Evolutionary conservation across 2,888 invertebrate genomes (phyloP).

Genomic region (Ichneumon xanthorius): DNA sequence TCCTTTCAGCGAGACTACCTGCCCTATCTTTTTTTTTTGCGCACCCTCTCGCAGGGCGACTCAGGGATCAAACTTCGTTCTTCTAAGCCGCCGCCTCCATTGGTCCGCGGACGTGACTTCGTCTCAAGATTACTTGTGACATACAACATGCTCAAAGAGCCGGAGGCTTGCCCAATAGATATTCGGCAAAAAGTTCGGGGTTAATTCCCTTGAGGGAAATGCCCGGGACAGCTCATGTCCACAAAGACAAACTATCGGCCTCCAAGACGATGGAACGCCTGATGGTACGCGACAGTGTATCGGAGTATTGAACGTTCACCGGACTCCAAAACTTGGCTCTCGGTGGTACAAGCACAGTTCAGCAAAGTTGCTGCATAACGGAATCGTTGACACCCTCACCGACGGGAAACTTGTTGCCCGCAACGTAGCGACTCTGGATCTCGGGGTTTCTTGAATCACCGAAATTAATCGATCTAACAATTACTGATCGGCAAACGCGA

Average conservation of each 20-base stretch:
- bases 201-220: not conserved
- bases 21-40: not conserved
- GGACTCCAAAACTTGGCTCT: not conserved
- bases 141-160: slow-evolving; percentile 14
- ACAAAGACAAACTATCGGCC: not conserved
- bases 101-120: not conserved
- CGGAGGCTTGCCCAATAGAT: not conserved
- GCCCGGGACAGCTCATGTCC: not conserved
- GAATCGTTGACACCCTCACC: not conserved
- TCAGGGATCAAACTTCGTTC: slow-evolving; percentile 12
- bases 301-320: not conserved
- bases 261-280: not conserved
- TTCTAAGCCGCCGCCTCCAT: not conserved
- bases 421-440: not conserved
- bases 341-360: not conserved
- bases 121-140: slow-evolving; percentile 15
- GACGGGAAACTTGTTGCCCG: not conserved
- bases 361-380: not conserved
- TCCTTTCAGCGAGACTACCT: slow-evolving; percentile 35
- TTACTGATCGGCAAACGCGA: not conserved
- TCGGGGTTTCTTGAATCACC: no score
- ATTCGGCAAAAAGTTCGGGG: slow-evolving; percentile 1
- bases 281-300: not conserved
- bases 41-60: not conserved
- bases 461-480: not conserved